Evolutionary conservation across 2,113 vertebrate genomes (phyloP).

Genomic region (Todiramphus saurophagus): DNA sequence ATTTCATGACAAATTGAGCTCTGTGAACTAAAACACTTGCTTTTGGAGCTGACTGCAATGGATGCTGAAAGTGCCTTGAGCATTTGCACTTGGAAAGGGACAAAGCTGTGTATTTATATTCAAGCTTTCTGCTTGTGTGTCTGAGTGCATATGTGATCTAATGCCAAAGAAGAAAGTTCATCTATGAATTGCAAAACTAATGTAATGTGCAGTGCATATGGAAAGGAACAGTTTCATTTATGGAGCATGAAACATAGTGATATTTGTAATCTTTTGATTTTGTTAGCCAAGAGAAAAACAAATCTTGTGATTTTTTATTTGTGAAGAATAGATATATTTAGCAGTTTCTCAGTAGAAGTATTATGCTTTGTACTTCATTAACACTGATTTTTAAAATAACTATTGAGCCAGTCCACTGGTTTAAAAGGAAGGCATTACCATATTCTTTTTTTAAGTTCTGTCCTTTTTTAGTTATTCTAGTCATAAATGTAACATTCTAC

Average conservation of each 20-base stretch:
- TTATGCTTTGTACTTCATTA: neutral
- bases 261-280: neutral
- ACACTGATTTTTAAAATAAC: neutral
- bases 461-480: neutral
- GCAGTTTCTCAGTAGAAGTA: neutral
- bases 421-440: neutral
- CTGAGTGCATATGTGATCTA: slow-evolving; percentile 14
- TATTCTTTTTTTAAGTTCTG: neutral
- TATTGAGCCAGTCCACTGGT: neutral
- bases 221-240: slow-evolving; percentile 4
- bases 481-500: neutral
- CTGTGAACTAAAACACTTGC: slow-evolving; percentile 7
- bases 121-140: neutral
- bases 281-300: neutral
- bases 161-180: slow-evolving; percentile 31
- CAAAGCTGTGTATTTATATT: slow-evolving; percentile 9
- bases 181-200: slow-evolving; percentile 1
- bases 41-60: neutral
- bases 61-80: neutral
- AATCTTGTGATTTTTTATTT: neutral
- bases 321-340: neutral
- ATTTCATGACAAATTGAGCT: slow-evolving; percentile 30
- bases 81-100: slow-evolving; percentile 32
- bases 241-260: neutral
- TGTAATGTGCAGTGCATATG: neutral